These are phyloP conservation scores for Chrysolina americana DNA, from an alignment of 2,888 invertebrate genomes.

Conservation along the genomic window DNA sequence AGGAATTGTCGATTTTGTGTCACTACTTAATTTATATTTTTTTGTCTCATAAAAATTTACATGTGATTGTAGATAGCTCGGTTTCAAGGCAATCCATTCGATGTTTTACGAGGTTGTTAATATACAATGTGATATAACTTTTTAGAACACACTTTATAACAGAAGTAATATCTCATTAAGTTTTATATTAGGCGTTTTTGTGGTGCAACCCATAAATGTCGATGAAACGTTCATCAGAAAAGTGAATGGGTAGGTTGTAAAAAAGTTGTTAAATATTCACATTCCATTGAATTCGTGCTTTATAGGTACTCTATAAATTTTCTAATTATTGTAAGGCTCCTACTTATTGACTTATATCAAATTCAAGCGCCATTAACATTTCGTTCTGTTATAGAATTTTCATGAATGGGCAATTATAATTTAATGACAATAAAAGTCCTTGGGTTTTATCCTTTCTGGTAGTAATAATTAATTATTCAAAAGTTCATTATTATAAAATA, in stretches of 20 bases:
- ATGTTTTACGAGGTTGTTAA: constrained; percentile 39
- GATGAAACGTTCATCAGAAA: constrained; percentile 2
- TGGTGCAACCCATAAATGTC: not conserved
- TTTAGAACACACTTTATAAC: constrained; percentile 16
- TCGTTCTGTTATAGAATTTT: not conserved
- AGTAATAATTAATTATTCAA: too few relatives aligned
- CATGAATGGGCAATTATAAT: not conserved
- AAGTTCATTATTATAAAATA: too few relatives aligned
- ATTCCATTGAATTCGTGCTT: constrained; percentile 11
- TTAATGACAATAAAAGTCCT: too few relatives aligned
- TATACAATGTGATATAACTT: constrained; percentile 37
- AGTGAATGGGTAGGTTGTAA: constrained; percentile 6
- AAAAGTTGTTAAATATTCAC: constrained; percentile 7
- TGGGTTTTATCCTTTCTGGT: too few relatives aligned
- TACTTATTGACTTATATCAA: not conserved
- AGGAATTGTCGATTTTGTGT: constrained; percentile 7
- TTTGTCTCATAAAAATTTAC: constrained; percentile 9
- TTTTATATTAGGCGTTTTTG: constrained; percentile 13
- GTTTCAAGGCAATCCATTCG: constrained; percentile 28
- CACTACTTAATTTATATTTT: not conserved
- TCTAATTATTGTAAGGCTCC: not conserved
- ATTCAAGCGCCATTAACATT: not conserved
- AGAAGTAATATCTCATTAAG: constrained; percentile 14
- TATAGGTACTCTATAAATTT: constrained; percentile 10
- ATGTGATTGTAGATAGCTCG: constrained; percentile 19